A percentile compares a stretch with the other conserved stretches of the same genome.
Evolutionary conservation across 2,888 invertebrate genomes (phyloP).

Genomic region (Isotomurus palustris): DNA sequence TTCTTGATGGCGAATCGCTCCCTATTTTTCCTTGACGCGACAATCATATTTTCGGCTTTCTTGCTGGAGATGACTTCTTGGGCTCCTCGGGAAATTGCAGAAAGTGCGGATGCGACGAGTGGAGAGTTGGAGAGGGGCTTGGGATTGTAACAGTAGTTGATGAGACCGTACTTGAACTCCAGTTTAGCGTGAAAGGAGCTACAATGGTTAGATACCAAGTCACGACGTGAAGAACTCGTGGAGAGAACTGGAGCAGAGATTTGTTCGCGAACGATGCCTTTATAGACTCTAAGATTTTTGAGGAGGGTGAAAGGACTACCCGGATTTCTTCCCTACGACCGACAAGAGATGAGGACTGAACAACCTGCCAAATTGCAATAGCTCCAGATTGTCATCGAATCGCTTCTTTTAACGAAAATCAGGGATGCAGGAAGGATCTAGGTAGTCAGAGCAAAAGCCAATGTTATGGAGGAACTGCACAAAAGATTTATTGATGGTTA

Average conservation of each 20-base stretch:
- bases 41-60: conserved; percentile 61
- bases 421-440: no score
- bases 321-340: background rate
- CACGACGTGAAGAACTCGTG: no score
- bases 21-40: conserved; percentile 88
- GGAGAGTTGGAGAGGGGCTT: conserved; percentile 36
- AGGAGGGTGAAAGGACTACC: background rate
- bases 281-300: background rate
- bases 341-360: no score
- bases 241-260: background rate
- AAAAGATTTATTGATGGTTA: no score
- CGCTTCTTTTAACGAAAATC: no score
- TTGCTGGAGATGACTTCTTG: conserved; percentile 8
- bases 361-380: no score
- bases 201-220: background rate
- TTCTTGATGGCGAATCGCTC: conserved; percentile 97
- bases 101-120: conserved; percentile 25
- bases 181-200: conserved; percentile 33
- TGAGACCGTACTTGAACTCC: conserved; percentile 46
- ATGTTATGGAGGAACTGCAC: no score
- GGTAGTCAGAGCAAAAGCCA: no score
- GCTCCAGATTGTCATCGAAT: no score
- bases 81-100: conserved; percentile 9
- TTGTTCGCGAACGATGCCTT: background rate
- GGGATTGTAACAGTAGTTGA: conserved; percentile 45